Evolutionary conservation across 2,888 invertebrate genomes (phyloP).

Genomic region (Tetranychus truncatus): DNA sequence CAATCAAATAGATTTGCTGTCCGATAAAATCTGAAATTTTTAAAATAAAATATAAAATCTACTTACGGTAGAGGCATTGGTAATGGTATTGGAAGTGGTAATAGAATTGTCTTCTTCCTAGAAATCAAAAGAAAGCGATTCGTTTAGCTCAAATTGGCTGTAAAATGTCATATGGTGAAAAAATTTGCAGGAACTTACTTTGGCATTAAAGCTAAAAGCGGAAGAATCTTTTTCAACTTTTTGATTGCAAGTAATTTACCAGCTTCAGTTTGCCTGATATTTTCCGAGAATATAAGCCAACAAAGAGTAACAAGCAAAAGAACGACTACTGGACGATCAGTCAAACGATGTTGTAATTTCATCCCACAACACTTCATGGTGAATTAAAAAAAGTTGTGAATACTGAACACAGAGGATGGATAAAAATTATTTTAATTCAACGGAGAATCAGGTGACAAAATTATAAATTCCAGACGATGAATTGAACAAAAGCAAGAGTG

Average conservation of each 20-base stretch:
- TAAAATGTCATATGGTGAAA: background rate
- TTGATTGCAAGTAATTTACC: background rate
- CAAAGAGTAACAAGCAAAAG: background rate
- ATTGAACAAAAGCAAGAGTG: too few relatives aligned
- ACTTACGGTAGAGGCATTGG: background rate
- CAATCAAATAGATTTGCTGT: background rate
- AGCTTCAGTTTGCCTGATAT: background rate
- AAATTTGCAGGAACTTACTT: background rate
- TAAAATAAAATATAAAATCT: background rate
- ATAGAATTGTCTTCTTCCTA: background rate
- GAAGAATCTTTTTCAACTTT: background rate
- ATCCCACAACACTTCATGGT: background rate
- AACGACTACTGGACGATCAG: background rate
- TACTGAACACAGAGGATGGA: background rate
- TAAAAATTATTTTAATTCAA: background rate
- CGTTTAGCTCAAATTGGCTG: background rate
- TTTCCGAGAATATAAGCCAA: background rate
- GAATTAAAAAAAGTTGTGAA: background rate
- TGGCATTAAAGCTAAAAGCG: background rate
- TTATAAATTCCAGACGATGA: background rate
- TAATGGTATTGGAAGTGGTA: conserved; percentile 1
- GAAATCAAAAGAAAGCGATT: background rate
- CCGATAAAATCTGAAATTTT: background rate
- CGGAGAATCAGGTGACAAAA: background rate
- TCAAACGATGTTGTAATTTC: background rate